Conservation (phyloP, 1,140 invertebrate genomes). For the Drosophila teissieri region DNA sequence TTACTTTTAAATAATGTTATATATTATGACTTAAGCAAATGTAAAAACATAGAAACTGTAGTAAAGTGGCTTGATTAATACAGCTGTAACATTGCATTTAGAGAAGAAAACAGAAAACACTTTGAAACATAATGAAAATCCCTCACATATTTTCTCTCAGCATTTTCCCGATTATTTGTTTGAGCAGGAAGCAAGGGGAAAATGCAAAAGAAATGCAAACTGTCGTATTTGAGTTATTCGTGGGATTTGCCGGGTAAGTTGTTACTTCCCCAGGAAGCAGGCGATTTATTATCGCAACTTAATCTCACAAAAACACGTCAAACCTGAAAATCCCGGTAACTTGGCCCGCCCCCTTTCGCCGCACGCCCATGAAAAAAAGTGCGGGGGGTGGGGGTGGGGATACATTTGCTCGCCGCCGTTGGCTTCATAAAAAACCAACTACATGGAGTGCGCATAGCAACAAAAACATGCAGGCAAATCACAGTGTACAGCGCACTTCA, state of each 20-base stretch:
- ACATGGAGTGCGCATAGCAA: constrained; percentile 45
- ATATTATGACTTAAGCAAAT: not conserved
- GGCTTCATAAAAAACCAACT: constrained; percentile 50
- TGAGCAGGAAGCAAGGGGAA: not conserved
- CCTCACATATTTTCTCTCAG: not conserved
- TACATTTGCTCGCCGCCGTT: constrained; percentile 24
- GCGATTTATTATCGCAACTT: constrained; percentile 52
- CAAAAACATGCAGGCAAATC: constrained; percentile 57
- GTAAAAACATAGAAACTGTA: not conserved
- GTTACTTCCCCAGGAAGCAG: constrained; percentile 37
- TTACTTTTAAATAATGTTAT: too few relatives aligned
- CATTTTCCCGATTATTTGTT: constrained; percentile 9
- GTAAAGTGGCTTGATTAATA: not conserved
- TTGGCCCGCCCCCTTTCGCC: not conserved
- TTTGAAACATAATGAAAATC: not conserved
- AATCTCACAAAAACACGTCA: constrained; percentile 48
- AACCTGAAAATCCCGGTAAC: constrained; percentile 30
- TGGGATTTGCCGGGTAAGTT: constrained; percentile 36
- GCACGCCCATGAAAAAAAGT: not conserved
- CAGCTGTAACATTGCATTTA: not conserved
- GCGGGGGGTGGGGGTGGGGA: constrained; percentile 2
- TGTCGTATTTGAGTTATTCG: constrained; percentile 38
- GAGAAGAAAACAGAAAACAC: not conserved
- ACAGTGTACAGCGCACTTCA: constrained; percentile 40
- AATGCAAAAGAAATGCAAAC: constrained; percentile 9